Base-by-base conservation (phyloP, 2,888 invertebrate genomes). In the Polyploca ridens region DNA sequence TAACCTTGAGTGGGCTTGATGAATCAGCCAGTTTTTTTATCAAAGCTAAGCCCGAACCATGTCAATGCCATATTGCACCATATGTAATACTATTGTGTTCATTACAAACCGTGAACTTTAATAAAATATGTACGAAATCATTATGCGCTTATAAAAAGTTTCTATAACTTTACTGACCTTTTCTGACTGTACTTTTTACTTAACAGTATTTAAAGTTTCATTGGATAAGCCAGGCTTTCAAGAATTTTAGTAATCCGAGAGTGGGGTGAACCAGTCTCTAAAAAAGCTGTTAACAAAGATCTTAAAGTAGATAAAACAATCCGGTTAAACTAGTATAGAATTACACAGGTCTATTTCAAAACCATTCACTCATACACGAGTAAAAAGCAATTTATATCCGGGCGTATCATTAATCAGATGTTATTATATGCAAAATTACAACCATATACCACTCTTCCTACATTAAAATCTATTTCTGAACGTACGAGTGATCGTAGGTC, bases 11-110 rank as follows among this genome's bases (percentile, higher is more conserved):
- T 61, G 10, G 69, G 67, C 64, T 68, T 65, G 64, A 35, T 68
- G 63, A 63, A 62, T 60, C 54, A 66, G 49, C 19, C 46, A 62
- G 57, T 64, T 70, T 68, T n/a, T 70, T 60, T 35, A 65, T 64
- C 54, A 64, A 59, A 64, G 41, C 65, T 62, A 63, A 60, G 33
- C 62, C 54, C 62, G 27, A 67, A 69, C 33, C 64, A 60, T 68
- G 69, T 70, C 73, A 75, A 73, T 72, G 72, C 60, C 62, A 59
- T 33, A 65, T 71, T 77, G 72, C 70, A 64, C 64, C 68, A 73
- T 61, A 35, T 61, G 64, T 60, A 63, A 62, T 62, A 65, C 60
- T 63, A 68, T 66, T 66, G 64, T 64, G 62, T 63, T 63, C 63
- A 64, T 69, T 69, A 63, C 64, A 69, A 71, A 67, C 67, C 62